Evolutionary conservation across 1,140 invertebrate species (phyloP), one percentile per base, ranked within the genome.

Genomic region (Phocides pigmalion): DNA sequence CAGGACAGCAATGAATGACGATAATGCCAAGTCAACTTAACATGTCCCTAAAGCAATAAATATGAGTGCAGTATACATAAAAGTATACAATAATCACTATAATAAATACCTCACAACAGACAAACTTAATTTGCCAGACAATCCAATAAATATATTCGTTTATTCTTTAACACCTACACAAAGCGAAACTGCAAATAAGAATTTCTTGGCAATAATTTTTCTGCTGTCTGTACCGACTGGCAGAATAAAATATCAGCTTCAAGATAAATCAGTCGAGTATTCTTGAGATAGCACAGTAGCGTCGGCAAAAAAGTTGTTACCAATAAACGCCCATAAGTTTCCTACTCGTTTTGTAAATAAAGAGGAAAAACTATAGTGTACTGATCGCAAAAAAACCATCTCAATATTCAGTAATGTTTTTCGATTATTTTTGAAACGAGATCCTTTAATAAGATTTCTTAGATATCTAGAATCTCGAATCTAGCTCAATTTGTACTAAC

Each of bases 161-260:
- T n/a, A 53, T 42, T 44, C 54, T 32, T 58, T 32, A 46, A 58
- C 54, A 58, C 16, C 28, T 51, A 51, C 41, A 25, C 12, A 22
- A 42, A 46, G 32, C 54, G 25, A 46, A 58, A 32, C 20, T 32
- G 54, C 54, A 44, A 58, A 58, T 58, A 58, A 58, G 54, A 46
- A 32, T 32, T 42, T 46, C 54, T 46, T 17, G 41, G 54, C 41
- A 41, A 58, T 58, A 58, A 46, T 58, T 58, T 58, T 58, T 58
- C 41, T 32, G 54, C 54, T 58, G 54, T 58, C 54, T 19, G 39
- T 58, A 58, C 41, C 41, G 39, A 58, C 41, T 35, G 54, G 41
- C 54, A 46, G 54, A 58, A 58, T 58, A 58, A 58, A 58, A 58
- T 58, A 58, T 58, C 54, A 58, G 54, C 54, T 58, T 44, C 54